Evolutionary conservation across 2,888 invertebrate species (phyloP), one percentile per base, ranked within the genome.

Genomic region (Sepioteuthis lessoniana): DNA sequence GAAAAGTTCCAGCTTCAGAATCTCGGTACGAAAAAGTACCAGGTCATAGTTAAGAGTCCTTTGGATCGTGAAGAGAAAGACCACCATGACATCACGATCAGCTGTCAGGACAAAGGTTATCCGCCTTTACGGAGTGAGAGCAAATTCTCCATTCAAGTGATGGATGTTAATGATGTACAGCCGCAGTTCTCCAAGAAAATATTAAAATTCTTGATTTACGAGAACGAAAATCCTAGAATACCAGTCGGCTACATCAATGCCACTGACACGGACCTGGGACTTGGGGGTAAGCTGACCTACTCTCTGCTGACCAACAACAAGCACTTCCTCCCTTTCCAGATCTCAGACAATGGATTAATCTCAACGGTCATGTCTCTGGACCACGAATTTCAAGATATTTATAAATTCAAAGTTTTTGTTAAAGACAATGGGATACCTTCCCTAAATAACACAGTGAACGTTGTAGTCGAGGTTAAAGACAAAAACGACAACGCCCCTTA

Each of bases 21-120:
- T n/a, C 76, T 76, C 3, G 76, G 76, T 35, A 76, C 76, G 1
- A 76, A 76, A 76, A 76, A 76, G n/a, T 76, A 76, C n/a, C 76
- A 76, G 76, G 76, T 76, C 76, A 76, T 76, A 35, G 76, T 76
- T n/a, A 76, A 76, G 76, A 76, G 76, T 76, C n/a, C 76, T 16
- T 76, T 76, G n/a, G 76, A 76, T 76, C 76, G 76, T 76, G 76
- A 76, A 76, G 76, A 76, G n/a, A 76, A 76, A 76, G 76, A 76
- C n/a, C n/a, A 76, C 76, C 76, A 76, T 35, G 76, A 76, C n/a
- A 76, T 76, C 76, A 76, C 76, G 76, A 76, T 76, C n/a, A 76
- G n/a, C n/a, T 76, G 76, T 76, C 76, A 76, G 76, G 76, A 76
- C n/a, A 76, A 76, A 76, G 76, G 76, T n/a, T 76, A 76, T 35